A percentile compares a stretch with the other conserved stretches of the same genome.
Evolutionary conservation across 2,888 invertebrate species (phyloP).

Genomic region (Agonopterix subpropinquella): DNA sequence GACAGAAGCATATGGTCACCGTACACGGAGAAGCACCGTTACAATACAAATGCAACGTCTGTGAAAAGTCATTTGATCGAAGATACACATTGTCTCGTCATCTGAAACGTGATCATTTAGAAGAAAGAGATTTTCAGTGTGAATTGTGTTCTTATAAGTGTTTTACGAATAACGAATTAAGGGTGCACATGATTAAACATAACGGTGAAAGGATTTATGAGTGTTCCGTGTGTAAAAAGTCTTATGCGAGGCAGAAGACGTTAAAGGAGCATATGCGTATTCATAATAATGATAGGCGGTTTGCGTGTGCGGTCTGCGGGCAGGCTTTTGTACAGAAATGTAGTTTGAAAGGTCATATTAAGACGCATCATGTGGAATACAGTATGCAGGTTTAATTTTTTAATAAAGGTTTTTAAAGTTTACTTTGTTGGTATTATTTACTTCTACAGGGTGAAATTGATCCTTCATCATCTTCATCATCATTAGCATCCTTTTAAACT

Average conservation of each 20-base stretch:
- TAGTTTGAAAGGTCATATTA: slow-evolving; percentile 56
- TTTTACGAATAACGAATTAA: slow-evolving; percentile 19
- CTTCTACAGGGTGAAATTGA: too few relatives aligned
- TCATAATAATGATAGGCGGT: slow-evolving; percentile 55
- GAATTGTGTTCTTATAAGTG: slow-evolving; percentile 39
- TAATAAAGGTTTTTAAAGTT: too few relatives aligned
- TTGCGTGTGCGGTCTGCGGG: slow-evolving; percentile 50
- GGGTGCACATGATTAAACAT: slow-evolving; percentile 21
- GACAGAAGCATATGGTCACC: slow-evolving; percentile 53
- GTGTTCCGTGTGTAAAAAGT: slow-evolving; percentile 56
- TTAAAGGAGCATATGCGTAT: slow-evolving; percentile 56
- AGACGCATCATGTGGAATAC: slow-evolving; percentile 46
- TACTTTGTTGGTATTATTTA: too few relatives aligned
- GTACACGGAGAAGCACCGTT: slow-evolving; percentile 43
- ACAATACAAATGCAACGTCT: slow-evolving; percentile 51
- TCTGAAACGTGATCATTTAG: slow-evolving; percentile 51
- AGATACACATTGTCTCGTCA: slow-evolving; percentile 45
- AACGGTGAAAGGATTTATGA: slow-evolving; percentile 41
- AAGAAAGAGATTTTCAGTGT: slow-evolving; percentile 40
- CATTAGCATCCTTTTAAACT: too few relatives aligned
- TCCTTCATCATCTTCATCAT: too few relatives aligned
- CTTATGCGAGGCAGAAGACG: slow-evolving; percentile 54
- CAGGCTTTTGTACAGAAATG: slow-evolving; percentile 61
- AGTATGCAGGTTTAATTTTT: slow-evolving; percentile 9
- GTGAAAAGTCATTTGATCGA: slow-evolving; percentile 40